Percentiles rank a stretch among this genome's conserved stretches.
phyloP scores from a whole-genome alignment of 2,888 invertebrate species.

The Bugula neritina region DNA sequence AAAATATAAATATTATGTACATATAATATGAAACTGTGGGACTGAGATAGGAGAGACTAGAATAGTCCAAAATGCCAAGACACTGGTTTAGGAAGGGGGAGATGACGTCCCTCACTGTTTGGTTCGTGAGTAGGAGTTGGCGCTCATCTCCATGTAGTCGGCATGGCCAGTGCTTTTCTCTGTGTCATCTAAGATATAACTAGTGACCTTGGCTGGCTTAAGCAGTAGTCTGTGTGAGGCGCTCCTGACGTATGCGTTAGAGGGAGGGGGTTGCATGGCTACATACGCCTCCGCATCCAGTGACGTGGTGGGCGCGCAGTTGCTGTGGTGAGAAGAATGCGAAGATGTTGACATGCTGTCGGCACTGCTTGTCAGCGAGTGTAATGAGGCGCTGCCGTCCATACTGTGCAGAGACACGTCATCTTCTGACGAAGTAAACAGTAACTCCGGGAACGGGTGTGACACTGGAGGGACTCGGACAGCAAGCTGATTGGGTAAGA shows the following conservation, averaged over 20 bases:
- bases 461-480: neutral
- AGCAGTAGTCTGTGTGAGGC: neutral
- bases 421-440: slow-evolving; percentile 12
- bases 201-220: neutral
- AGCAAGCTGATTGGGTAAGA: neutral
- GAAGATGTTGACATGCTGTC: slow-evolving; percentile 22
- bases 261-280: neutral
- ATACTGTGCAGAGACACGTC: slow-evolving; percentile 14
- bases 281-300: slow-evolving; percentile 12
- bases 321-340: slow-evolving; percentile 20
- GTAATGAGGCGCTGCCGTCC: slow-evolving; percentile 20
- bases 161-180: neutral
- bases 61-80: too few relatives aligned
- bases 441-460: slow-evolving; percentile 1
- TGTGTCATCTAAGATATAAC: slow-evolving; percentile 10
- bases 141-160: slow-evolving; percentile 18
- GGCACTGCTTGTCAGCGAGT: slow-evolving; percentile 22
- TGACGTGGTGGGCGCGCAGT: neutral
- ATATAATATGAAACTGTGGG: neutral
- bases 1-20: slow-evolving; percentile 1
- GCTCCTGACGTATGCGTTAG: neutral
- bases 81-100: too few relatives aligned
- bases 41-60: neutral
- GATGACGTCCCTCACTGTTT: too few relatives aligned
- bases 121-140: neutral